Evolutionary conservation across 2,888 invertebrate species (phyloP).

Genomic region (Machimus atricapillus): DNA sequence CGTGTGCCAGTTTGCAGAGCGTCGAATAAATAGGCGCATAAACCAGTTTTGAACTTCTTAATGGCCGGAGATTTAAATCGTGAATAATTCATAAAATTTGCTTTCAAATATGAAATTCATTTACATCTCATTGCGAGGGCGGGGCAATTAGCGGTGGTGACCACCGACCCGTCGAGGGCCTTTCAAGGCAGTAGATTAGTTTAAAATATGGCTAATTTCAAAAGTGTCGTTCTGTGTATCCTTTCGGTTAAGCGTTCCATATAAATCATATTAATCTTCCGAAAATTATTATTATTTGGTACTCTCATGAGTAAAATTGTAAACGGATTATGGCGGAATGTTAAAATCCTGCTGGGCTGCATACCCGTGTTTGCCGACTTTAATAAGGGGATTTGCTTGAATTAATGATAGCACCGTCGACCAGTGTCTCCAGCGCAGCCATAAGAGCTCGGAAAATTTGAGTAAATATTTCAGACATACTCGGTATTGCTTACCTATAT

Average conservation of each 20-base stretch:
- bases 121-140: conserved; percentile 19
- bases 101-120: conserved; percentile 31
- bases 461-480: background rate
- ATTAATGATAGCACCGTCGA: conserved; percentile 35
- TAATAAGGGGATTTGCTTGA: conserved; percentile 31
- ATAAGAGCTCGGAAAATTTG: background rate
- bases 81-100: conserved; percentile 36
- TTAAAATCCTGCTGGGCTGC: background rate
- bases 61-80: background rate
- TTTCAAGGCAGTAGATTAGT: conserved; percentile 28
- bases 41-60: background rate
- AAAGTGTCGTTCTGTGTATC: conserved; percentile 43
- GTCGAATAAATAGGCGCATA: conserved; percentile 19
- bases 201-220: conserved; percentile 44
- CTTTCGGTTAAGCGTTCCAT: conserved; percentile 15
- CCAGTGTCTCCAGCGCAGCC: background rate
- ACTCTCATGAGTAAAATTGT: conserved; percentile 46
- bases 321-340: conserved; percentile 43
- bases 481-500: conserved; percentile 74
- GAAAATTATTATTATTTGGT: conserved; percentile 44
- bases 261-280: conserved; percentile 47
- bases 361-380: conserved; percentile 2
- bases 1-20: background rate
- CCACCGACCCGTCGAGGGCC: background rate
- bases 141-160: conserved; percentile 27